Base-by-base conservation (phyloP, 2,113 vertebrate genomes). In the Amazona guildingii region DNA sequence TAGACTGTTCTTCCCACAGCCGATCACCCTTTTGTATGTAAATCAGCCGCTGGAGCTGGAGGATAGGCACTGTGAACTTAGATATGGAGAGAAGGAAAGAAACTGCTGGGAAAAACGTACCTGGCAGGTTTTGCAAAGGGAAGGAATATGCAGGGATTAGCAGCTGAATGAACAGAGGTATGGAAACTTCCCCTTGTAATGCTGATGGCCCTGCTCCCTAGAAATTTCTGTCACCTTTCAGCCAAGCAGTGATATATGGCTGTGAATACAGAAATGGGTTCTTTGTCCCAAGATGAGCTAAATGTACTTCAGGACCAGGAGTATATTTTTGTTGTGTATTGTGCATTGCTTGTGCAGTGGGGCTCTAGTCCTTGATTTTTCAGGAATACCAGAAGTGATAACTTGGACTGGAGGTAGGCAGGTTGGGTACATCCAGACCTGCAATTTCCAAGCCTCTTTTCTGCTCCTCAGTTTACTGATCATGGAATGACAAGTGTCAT, bases 1-100 rank as follows among this genome's bases (percentile, higher is more conserved):
- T 92, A 89, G 83, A 74, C 81, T 94, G 43, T 96, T 91, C 89
- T 89, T 95, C 80, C 91, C 81, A 92, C 92, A 94, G 91, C 73
- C 61, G 91, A 91, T 96, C 93, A 92, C 81, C 57, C 78, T 91
- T 94, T 81, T 92, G 81, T 97, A 95, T 94, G 91, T 91, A 96
- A 94, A 94, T 94, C 77, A 91, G 83, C 61, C 27, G 24, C 70
- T 19, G 46, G 48, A 89, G 61, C 86, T 75, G 44, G 66, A 86
- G 33, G 14, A 91, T 72, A 92, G 43, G 81, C 61, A 75, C 39
- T 72, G 88, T 59, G 90, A 96, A 91, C 62, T 84, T 78, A 62
- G 39, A 46, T 81, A 92, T 6, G 4, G 51, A 61, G 29, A 88
- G 73, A 68, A 27, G 33, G 48, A 39, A 94, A 84, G 46, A 86